phyloP scores from a whole-genome alignment of 1,140 invertebrate species.

The Acromyrmex charruanus region DNA sequence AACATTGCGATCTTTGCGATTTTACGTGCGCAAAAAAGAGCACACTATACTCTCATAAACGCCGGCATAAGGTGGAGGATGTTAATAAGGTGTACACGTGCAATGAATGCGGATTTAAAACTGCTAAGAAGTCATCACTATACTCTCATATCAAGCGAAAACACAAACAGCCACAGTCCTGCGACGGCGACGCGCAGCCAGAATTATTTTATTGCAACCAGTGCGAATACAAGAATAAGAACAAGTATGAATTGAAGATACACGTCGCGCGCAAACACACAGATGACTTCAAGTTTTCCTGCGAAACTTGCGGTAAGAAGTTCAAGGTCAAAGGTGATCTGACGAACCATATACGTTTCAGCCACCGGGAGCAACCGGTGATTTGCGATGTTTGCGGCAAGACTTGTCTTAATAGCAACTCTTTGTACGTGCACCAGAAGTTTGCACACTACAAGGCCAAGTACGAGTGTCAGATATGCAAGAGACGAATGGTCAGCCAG shows the following conservation, averaged over 20 bases:
- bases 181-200: conserved; percentile 65
- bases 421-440: conserved; percentile 85
- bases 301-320: conserved; percentile 87
- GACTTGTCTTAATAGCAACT: conserved; percentile 84
- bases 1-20: conserved; percentile 81
- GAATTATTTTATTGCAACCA: conserved; percentile 81
- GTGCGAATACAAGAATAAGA: conserved; percentile 85
- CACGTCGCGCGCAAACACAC: conserved; percentile 84
- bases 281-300: conserved; percentile 85
- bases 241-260: conserved; percentile 85
- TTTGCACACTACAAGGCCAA: conserved; percentile 85
- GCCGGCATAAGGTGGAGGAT: conserved; percentile 82
- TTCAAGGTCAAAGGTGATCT: conserved; percentile 88
- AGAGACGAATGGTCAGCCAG: conserved; percentile 84
- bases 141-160: conserved; percentile 83
- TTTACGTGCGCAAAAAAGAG: conserved; percentile 87
- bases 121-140: conserved; percentile 79
- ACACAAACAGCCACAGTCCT: conserved; percentile 67
- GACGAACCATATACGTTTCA: conserved; percentile 89
- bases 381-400: conserved; percentile 90
- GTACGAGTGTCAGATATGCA: conserved; percentile 84
- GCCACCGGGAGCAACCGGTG: conserved; percentile 89
- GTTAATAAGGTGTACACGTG: conserved; percentile 75
- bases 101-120: conserved; percentile 81
- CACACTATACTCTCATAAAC: conserved; percentile 87